phyloP scores from a whole-genome alignment of 2,113 vertebrate species.

The Archocentrus centrarchus region DNA sequence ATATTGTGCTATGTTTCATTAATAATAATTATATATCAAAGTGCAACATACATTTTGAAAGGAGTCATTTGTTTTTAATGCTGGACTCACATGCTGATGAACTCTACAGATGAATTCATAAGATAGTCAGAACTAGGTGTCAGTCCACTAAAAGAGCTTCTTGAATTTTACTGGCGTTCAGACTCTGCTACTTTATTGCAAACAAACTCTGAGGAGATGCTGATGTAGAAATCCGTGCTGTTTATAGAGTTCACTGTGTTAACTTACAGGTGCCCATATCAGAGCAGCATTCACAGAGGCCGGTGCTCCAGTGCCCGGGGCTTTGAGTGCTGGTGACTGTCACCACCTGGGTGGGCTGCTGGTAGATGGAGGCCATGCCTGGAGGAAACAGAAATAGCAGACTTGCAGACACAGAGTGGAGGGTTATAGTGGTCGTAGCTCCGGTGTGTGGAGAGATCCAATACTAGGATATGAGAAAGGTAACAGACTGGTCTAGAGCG shows the following conservation, averaged over 20 bases:
- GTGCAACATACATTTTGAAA: too few relatives aligned
- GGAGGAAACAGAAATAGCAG: background rate
- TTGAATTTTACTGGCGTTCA: fast-evolving
- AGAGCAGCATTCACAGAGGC: conserved; percentile 73
- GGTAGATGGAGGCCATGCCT: background rate
- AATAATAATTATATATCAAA: too few relatives aligned
- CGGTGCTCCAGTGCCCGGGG: conserved; percentile 67
- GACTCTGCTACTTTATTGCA: background rate
- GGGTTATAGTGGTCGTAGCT: background rate
- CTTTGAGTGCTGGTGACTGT: background rate
- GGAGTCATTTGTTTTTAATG: too few relatives aligned
- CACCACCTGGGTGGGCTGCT: background rate
- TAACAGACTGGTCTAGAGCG: too few relatives aligned
- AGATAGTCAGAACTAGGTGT: too few relatives aligned
- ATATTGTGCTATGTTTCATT: too few relatives aligned
- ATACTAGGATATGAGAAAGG: too few relatives aligned
- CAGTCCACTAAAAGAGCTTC: background rate
- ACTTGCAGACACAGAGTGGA: background rate
- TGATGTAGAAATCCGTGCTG: background rate
- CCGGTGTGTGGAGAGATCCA: too few relatives aligned
- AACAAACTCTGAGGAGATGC: too few relatives aligned
- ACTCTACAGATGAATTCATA: too few relatives aligned
- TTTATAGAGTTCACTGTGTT: background rate
- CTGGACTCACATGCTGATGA: too few relatives aligned
- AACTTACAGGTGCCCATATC: conserved; percentile 77